Evolutionary conservation across 2,113 vertebrate species (phyloP), one percentile per base, ranked within the genome.

Genomic region (Psilopogon haemacephalus): DNA sequence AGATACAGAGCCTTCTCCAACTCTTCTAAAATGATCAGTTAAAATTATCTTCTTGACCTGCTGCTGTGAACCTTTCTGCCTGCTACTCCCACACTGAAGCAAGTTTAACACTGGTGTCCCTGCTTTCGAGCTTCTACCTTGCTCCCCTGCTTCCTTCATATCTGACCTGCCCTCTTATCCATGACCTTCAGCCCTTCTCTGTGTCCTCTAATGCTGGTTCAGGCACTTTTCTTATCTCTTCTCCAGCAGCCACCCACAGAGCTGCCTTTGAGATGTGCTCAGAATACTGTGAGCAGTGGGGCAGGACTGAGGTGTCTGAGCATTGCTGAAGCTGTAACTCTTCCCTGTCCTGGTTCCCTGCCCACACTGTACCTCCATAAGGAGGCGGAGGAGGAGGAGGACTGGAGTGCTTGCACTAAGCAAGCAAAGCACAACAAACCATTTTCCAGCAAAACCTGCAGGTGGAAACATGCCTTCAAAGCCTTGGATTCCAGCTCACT

Each of bases 261-360:
- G 32, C 28, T n/a, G 0, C 0, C 67, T 33, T 9, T 1, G 1
- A 19, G 54, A 1, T 1, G 8, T 15, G 80, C 71, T 24, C 2
- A 1, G n/a, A 8, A 5, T 3, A 28, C 3, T 1, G 28, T 1
- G 32, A 26, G 46, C 63, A 24, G 63, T 5, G 35, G 38, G 59
- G 28, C 63, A 27, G 75, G 21, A 15, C 38, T 3, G 19, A 5
- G 4, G 37, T 1, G 0, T 26, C 26, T 16, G 42, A 38, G 38
- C 13, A 2, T 3, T 6, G 23, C 79, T 32, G 58, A 21, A 27
- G 35, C 67, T 14, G 37, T 4, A 7, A 21, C 24, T 62, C 15
- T 4, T 30, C 26, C 28, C 28, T 20, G 2, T 16, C 44, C 70
- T 1, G 4, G 11, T 18, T 26, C 6, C 1, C 3, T 21, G 62